phyloP scores from a whole-genome alignment of 2,113 vertebrate species.

The Rhinichthys klamathensis region DNA sequence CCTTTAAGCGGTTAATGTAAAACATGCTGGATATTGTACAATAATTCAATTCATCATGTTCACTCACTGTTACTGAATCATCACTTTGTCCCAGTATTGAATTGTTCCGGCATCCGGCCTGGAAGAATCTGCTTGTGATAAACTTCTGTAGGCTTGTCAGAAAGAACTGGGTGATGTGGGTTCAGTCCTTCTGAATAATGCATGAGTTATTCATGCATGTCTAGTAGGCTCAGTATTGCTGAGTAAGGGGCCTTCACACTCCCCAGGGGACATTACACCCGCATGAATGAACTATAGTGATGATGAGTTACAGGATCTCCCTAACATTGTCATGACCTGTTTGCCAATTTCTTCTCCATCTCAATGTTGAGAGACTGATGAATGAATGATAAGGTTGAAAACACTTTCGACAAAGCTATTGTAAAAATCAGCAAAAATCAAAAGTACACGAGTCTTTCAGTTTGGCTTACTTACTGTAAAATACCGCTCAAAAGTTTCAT shows the following conservation, averaged over 20 bases:
- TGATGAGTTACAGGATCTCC: not conserved
- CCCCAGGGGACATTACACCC: conserved; percentile 21
- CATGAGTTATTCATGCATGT: conserved; percentile 4
- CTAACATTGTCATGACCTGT: not conserved
- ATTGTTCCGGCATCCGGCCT: not conserved
- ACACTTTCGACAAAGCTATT: not conserved
- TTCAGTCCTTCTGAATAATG: conserved; percentile 10
- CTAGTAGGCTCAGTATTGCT: conserved; percentile 16
- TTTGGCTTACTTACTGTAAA: not conserved
- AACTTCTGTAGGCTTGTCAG: conserved; percentile 9
- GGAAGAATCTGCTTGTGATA: not conserved
- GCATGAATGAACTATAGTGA: conserved; percentile 5
- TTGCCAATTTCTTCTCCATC: not conserved
- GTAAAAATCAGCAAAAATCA: not conserved
- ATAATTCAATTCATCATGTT: not conserved
- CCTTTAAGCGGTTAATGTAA: not conserved
- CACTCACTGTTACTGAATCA: not conserved
- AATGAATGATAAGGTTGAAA: not conserved
- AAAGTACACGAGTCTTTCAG: not conserved
- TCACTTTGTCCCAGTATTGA: not conserved
- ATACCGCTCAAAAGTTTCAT: not conserved
- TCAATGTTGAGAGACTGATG: not conserved
- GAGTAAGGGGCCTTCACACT: conserved; percentile 10
- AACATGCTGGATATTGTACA: not conserved
- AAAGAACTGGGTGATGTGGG: not conserved